Percentiles rank a stretch among this genome's conserved stretches.
These are phyloP conservation scores for Pectinophora gossypiella DNA, from an alignment of 1,140 invertebrate species.

Conservation along the genomic window DNA sequence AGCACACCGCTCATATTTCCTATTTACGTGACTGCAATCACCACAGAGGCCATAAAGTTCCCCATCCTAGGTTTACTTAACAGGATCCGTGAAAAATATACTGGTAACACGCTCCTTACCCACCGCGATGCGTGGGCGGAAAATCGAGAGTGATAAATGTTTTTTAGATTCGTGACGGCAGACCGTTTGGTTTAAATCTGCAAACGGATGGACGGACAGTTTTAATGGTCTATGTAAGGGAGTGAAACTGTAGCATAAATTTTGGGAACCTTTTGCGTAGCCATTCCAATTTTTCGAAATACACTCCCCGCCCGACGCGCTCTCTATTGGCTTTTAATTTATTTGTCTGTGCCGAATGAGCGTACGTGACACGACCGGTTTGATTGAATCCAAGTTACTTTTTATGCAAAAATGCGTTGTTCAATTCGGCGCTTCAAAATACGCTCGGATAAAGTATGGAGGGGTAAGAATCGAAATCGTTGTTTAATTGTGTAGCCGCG, in stretches of 20 bases:
- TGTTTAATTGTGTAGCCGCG: neutral
- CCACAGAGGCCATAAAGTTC: constrained; percentile 2
- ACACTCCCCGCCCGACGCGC: constrained; percentile 24
- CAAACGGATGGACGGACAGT: constrained; percentile 53
- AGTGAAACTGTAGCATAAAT: constrained; percentile 50
- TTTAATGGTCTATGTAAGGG: constrained; percentile 60
- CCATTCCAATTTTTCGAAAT: constrained; percentile 47
- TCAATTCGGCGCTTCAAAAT: neutral
- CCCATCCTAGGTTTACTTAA: constrained; percentile 16
- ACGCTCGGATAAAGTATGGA: too few species aligned
- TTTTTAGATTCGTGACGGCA: constrained; percentile 56
- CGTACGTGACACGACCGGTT: neutral
- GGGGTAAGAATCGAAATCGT: too few species aligned
- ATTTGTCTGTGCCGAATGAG: constrained; percentile 33
- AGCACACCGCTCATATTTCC: neutral
- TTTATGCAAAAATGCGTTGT: neutral
- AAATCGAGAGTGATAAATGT: constrained; percentile 64
- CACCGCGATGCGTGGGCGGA: constrained; percentile 30
- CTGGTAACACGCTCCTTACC: constrained; percentile 24
- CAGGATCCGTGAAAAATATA: constrained; percentile 31
- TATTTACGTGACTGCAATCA: constrained; percentile 3
- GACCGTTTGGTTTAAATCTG: constrained; percentile 58
- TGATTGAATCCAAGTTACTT: constrained; percentile 3
- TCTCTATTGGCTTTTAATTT: constrained; percentile 57
- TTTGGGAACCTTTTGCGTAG: constrained; percentile 29